Percentiles rank a stretch among this genome's conserved stretches.
These are phyloP conservation scores for Trissoscelio sp. DNA, from an alignment of 2,888 invertebrate genomes.

Conservation along the genomic window DNA sequence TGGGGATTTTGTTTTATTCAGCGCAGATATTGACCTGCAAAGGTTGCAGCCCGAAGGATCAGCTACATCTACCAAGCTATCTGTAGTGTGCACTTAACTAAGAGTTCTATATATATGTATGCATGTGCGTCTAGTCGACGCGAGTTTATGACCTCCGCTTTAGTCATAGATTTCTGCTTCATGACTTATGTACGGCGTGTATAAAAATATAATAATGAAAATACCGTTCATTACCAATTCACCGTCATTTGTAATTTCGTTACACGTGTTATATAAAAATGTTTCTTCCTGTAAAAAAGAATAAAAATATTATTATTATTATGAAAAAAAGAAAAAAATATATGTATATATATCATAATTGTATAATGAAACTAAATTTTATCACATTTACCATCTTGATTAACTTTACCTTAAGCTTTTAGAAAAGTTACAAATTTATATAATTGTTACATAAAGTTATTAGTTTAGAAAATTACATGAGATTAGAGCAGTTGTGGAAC, in stretches of 20 bases:
- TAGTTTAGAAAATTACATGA: constrained; percentile 4
- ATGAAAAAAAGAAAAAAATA: too few relatives aligned
- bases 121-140: constrained; percentile 35
- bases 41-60: constrained; percentile 53
- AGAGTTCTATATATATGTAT: constrained; percentile 29
- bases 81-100: constrained; percentile 48
- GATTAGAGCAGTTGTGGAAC: background rate
- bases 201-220: constrained; percentile 46
- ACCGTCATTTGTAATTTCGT: background rate
- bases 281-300: too few relatives aligned
- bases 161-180: constrained; percentile 52
- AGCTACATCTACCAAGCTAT: constrained; percentile 44
- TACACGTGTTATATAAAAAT: background rate
- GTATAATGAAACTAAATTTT: background rate
- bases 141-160: constrained; percentile 59
- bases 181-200: constrained; percentile 38
- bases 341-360: background rate
- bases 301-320: too few relatives aligned
- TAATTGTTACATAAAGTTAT: constrained; percentile 3
- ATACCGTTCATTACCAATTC: constrained; percentile 4
- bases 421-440: background rate
- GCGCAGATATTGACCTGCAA: constrained; percentile 58
- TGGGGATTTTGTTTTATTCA: constrained; percentile 46
- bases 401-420: background rate
- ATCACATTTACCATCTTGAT: background rate